These are phyloP conservation scores for Fregata magnificens DNA, from an alignment of 2,113 vertebrate species.

Conservation along the genomic window DNA sequence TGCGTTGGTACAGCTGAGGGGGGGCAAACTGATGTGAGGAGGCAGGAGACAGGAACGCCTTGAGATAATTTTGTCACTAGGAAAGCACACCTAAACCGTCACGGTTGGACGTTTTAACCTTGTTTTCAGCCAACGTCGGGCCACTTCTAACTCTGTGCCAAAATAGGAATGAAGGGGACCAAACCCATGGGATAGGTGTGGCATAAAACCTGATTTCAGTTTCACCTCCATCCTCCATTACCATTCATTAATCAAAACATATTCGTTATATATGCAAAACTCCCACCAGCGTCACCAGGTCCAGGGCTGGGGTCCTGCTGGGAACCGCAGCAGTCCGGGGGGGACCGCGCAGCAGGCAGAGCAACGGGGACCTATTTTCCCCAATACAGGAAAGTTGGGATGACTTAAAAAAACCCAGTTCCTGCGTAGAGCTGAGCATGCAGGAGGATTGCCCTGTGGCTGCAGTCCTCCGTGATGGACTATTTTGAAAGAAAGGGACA, in stretches of 20 bases:
- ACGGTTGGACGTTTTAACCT: not conserved
- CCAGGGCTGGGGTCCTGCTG: not conserved
- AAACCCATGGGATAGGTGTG: not conserved
- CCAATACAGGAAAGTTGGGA: not conserved
- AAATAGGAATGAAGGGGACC: not conserved
- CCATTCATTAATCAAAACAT: not conserved
- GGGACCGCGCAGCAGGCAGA: not conserved
- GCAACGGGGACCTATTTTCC: not conserved
- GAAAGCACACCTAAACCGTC: not conserved
- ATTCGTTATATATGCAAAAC: not conserved
- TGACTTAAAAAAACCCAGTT: not conserved
- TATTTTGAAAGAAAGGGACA: not conserved
- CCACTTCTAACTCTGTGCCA: not conserved
- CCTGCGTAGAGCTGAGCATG: not conserved
- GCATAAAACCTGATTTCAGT: not conserved
- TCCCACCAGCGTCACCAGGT: not conserved
- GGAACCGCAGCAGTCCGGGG: not conserved
- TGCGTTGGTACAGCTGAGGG: not conserved
- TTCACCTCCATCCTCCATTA: not conserved
- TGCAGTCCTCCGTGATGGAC: not conserved
- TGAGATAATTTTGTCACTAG: not conserved
- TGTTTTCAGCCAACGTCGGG: not conserved
- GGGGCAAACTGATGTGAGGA: not conserved
- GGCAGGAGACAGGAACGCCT: not conserved
- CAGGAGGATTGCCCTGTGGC: rapidly evolving